Conservation (phyloP, 2,888 invertebrate species). For the Spilosoma lubricipeda region DNA sequence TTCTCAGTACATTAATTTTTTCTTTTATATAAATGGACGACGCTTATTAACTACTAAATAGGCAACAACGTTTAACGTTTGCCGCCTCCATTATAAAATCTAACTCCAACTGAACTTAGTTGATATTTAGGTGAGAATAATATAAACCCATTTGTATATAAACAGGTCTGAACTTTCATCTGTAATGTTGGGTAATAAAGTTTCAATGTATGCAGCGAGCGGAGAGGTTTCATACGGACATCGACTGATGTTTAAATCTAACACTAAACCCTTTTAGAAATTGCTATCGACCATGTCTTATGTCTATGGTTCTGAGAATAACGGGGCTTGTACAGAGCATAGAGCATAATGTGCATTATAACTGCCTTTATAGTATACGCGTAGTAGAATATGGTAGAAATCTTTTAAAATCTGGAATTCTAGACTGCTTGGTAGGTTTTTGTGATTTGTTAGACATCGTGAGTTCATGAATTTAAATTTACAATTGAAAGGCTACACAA, state of each 20-base stretch:
- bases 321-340: constrained; percentile 41
- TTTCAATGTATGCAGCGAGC: constrained; percentile 12
- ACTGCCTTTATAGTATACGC: constrained; percentile 29
- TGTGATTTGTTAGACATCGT: background rate
- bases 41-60: background rate
- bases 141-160: constrained; percentile 3
- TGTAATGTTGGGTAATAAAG: constrained; percentile 6
- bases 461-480: background rate
- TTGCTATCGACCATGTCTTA: constrained; percentile 41
- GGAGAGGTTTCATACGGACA: constrained; percentile 12
- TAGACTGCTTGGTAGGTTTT: background rate
- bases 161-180: constrained; percentile 9
- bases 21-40: background rate
- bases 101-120: constrained; percentile 7
- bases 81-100: background rate
- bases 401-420: background rate
- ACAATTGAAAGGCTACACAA: background rate
- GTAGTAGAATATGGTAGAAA: background rate
- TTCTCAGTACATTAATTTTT: background rate
- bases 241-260: constrained; percentile 17
- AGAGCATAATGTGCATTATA: constrained; percentile 52
- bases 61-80: background rate
- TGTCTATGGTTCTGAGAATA: constrained; percentile 49
- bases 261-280: constrained; percentile 23
- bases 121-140: constrained; percentile 1